A percentile compares a stretch with the other conserved stretches of the same genome.
These are phyloP conservation scores for Blennius ocellaris DNA, from an alignment of 2,113 vertebrate genomes.

Conservation along the genomic window DNA sequence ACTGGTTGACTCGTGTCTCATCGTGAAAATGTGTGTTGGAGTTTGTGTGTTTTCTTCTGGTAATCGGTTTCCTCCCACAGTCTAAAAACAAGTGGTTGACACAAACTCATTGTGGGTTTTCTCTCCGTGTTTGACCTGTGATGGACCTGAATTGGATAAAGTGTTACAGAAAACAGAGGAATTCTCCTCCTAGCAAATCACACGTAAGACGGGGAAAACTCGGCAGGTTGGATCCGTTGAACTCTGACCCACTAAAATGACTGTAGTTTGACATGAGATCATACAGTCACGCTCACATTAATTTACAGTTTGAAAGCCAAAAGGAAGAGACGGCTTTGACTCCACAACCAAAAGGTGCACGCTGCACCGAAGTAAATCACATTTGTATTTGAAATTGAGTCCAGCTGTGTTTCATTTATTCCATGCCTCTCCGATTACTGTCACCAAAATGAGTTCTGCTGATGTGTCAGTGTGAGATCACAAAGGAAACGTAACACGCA, in stretches of 20 bases:
- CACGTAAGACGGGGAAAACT: not conserved
- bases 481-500: slow-evolving; percentile 29
- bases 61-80: no score
- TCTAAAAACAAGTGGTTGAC: no score
- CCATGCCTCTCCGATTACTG: slow-evolving; percentile 63
- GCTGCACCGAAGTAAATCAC: slow-evolving; percentile 39
- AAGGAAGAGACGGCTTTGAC: slow-evolving; percentile 24
- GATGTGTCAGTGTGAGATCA: slow-evolving; percentile 50
- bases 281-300: not conserved
- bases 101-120: no score
- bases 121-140: no score
- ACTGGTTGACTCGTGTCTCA: no score
- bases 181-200: no score
- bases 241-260: slow-evolving; percentile 8
- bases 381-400: slow-evolving; percentile 43
- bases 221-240: not conserved
- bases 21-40: no score
- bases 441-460: slow-evolving; percentile 43
- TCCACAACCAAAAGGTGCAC: slow-evolving; percentile 33
- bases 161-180: no score
- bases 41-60: no score
- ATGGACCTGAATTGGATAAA: no score
- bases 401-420: slow-evolving; percentile 53
- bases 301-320: slow-evolving; percentile 15
- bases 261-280: slow-evolving; percentile 3